These are phyloP conservation scores for Eurytoma californica DNA, from an alignment of 2,888 invertebrate genomes.

Conservation along the genomic window DNA sequence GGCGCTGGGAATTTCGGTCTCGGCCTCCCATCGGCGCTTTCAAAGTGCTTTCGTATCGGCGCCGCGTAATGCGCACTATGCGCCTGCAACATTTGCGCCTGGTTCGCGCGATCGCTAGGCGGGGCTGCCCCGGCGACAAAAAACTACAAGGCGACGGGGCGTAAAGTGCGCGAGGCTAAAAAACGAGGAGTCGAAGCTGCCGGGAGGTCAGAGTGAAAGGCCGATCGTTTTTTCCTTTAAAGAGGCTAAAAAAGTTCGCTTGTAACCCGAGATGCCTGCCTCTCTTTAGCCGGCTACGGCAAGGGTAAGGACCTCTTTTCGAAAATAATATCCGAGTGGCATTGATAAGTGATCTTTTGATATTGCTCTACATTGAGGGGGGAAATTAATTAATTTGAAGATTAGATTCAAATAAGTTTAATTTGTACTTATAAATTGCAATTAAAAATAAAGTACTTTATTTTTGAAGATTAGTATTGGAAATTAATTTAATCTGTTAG, in stretches of 20 bases:
- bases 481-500: background rate
- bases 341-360: background rate
- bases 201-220: background rate
- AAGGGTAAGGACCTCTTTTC: no score
- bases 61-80: background rate
- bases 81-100: constrained; percentile 7
- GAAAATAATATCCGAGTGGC: background rate
- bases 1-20: constrained; percentile 1
- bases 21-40: background rate
- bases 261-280: background rate
- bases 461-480: background rate
- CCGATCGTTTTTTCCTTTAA: constrained; percentile 14
- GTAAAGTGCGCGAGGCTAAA: constrained; percentile 6
- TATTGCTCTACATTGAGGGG: background rate
- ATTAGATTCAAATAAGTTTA: background rate
- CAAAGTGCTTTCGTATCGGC: constrained; percentile 38
- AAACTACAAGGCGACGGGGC: constrained; percentile 3
- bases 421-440: background rate
- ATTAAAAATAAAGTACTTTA: background rate
- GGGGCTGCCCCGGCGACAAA: constrained; percentile 2
- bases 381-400: no score
- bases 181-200: background rate
- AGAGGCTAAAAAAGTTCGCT: constrained; percentile 10
- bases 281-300: background rate
- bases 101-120: constrained; percentile 1